Conservation (phyloP, 2,888 invertebrate genomes). For the Dione vanillae region DNA sequence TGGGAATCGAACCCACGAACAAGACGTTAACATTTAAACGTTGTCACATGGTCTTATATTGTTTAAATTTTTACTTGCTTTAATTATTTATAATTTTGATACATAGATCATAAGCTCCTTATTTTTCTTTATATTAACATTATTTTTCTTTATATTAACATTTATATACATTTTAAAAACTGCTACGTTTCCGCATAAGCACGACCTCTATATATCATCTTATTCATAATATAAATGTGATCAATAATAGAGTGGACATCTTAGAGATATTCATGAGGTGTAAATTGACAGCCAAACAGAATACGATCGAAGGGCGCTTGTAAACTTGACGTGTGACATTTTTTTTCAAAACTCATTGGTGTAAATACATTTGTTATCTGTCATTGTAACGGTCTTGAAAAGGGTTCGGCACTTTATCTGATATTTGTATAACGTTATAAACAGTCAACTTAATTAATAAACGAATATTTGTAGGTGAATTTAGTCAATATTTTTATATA, state of each 20-base stretch:
- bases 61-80: too few species aligned
- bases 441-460: not conserved
- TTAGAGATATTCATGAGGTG: conserved; percentile 50
- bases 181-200: not conserved
- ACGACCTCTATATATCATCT: conserved; percentile 11
- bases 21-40: too few species aligned
- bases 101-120: too few species aligned
- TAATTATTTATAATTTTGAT: too few species aligned
- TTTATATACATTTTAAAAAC: not conserved
- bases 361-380: conserved; percentile 29
- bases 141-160: too few species aligned
- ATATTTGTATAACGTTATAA: conserved; percentile 1
- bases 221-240: conserved; percentile 30
- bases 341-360: conserved; percentile 15
- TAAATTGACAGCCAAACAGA: conserved; percentile 58
- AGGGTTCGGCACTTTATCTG: not conserved
- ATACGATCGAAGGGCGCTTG: conserved; percentile 37
- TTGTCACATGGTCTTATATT: too few species aligned
- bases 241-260: conserved; percentile 47
- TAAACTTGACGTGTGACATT: conserved; percentile 30
- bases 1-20: too few species aligned
- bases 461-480: not conserved
- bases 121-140: too few species aligned
- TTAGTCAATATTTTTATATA: not conserved
- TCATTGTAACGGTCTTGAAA: not conserved